phyloP scores from a whole-genome alignment of 1,140 invertebrate species.

The Pemphigus obesinymphae region DNA sequence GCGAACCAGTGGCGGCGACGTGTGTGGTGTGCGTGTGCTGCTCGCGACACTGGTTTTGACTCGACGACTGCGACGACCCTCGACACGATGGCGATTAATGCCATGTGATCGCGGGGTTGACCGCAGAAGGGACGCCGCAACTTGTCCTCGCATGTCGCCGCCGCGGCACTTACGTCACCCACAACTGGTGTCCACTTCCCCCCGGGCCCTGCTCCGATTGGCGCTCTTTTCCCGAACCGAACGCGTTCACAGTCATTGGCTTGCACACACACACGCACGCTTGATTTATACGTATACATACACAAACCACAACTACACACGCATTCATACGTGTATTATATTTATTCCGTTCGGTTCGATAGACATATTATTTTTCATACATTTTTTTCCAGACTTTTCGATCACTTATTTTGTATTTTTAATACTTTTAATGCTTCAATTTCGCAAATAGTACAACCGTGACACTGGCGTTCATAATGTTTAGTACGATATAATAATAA shows the following conservation, averaged over 20 bases:
- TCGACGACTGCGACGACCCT: conserved; percentile 8
- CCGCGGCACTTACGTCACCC: conserved; percentile 19
- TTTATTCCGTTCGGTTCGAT: not conserved
- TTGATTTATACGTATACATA: not conserved
- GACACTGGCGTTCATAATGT: too few relatives aligned
- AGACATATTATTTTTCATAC: not conserved
- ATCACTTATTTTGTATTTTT: too few relatives aligned
- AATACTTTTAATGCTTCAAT: too few relatives aligned
- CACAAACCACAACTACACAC: not conserved
- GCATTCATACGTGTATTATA: not conserved
- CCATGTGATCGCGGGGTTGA: conserved; percentile 36
- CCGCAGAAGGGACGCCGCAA: conserved; percentile 38
- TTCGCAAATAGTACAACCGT: too few relatives aligned
- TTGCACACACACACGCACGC: not conserved
- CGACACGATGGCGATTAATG: conserved; percentile 38
- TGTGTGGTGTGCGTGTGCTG: not conserved
- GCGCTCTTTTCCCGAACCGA: conserved; percentile 24
- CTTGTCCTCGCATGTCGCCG: conserved; percentile 24
- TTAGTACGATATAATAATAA: too few relatives aligned
- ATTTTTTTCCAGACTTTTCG: not conserved
- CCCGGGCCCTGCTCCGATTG: not conserved
- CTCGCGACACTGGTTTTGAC: conserved; percentile 25
- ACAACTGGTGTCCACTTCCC: conserved; percentile 32
- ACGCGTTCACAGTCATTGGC: not conserved
- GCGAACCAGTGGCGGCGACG: too few relatives aligned